Percentiles rank a stretch among this genome's conserved stretches.
phyloP scores from a whole-genome alignment of 2,888 invertebrate species.

The Chrysolina americana region DNA sequence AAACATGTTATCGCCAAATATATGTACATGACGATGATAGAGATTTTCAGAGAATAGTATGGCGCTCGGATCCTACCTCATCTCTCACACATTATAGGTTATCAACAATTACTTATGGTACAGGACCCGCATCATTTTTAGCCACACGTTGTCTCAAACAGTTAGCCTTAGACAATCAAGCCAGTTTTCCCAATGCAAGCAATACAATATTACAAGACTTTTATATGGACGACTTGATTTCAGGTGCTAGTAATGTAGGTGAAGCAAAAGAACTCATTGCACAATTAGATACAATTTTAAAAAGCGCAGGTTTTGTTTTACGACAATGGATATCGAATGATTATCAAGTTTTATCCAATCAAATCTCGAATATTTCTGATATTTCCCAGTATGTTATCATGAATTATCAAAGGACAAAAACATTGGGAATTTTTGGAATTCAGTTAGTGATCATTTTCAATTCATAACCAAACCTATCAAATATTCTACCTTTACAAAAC shows the following conservation, averaged over 20 bases:
- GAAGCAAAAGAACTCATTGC: background rate
- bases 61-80: background rate
- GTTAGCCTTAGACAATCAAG: conserved; percentile 22
- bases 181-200: background rate
- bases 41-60: background rate
- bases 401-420: background rate
- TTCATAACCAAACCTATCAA: background rate
- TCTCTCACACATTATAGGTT: background rate
- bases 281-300: background rate
- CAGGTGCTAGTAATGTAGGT: background rate
- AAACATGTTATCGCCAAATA: too few species aligned
- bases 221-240: background rate
- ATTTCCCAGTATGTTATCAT: background rate
- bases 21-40: too few species aligned
- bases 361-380: background rate
- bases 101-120: conserved; percentile 34
- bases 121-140: conserved; percentile 37
- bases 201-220: background rate
- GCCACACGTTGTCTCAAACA: conserved; percentile 34
- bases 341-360: background rate
- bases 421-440: background rate
- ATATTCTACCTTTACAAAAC: background rate
- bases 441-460: background rate
- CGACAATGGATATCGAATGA: background rate
- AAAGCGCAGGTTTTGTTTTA: background rate